Percentiles rank a stretch among this genome's conserved stretches.
Conservation (phyloP, 2,888 invertebrate species). For the Petrolisthes manimaculis region DNA sequence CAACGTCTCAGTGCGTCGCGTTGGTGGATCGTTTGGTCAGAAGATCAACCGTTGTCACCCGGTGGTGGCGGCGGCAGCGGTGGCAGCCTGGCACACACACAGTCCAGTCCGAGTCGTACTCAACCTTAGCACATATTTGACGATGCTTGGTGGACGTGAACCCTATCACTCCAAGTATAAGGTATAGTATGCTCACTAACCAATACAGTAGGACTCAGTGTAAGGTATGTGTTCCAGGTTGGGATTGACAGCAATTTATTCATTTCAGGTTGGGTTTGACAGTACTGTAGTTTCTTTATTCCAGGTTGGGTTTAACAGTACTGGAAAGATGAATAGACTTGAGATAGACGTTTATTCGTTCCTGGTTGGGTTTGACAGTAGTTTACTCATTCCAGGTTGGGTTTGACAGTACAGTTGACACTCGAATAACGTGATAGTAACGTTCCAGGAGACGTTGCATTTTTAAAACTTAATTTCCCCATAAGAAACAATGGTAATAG, state of each 20-base stretch:
- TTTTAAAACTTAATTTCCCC: no score
- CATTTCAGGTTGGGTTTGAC: background rate
- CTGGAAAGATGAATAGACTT: slow-evolving; percentile 4
- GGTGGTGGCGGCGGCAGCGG: slow-evolving; percentile 21
- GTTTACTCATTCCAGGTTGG: slow-evolving; percentile 18
- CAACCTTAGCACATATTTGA: slow-evolving; percentile 16
- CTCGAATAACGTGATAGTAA: no score
- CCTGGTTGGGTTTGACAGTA: background rate
- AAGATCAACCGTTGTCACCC: slow-evolving; percentile 36
- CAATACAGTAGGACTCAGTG: no score
- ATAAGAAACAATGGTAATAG: no score
- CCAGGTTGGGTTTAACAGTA: slow-evolving; percentile 29
- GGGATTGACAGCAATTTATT: background rate
- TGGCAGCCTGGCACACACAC: slow-evolving; percentile 24
- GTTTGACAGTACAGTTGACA: slow-evolving; percentile 10
- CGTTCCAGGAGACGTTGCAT: no score
- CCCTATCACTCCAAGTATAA: slow-evolving; percentile 37
- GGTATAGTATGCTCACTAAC: background rate
- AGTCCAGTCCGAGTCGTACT: slow-evolving; percentile 24
- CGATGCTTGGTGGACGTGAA: slow-evolving; percentile 21
- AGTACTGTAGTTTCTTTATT: background rate
- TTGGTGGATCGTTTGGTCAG: slow-evolving; percentile 33
- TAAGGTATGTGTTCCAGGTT: no score
- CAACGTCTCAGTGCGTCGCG: slow-evolving; percentile 18
- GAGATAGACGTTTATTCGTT: slow-evolving; percentile 9